Evolutionary conservation across 2,797 vertebrate genomes (phyloP), one percentile per base, ranked within the genome.

Genomic region (Cossypha polioptera): DNA sequence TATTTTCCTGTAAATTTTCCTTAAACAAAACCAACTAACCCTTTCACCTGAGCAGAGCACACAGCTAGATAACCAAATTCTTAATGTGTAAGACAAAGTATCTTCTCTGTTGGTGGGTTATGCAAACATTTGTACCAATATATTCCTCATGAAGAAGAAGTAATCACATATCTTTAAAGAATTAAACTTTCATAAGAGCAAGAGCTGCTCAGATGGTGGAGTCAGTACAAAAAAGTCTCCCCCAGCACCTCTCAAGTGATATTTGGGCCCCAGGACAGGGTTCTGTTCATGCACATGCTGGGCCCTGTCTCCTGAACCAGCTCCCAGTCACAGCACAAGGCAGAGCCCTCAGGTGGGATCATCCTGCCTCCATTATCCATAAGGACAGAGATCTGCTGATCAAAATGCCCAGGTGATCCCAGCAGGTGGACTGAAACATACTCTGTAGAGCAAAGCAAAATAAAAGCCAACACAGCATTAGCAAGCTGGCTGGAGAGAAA

Each of bases 331-430:
- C 8, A 17, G 5, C 59, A 28, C 15, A 28, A 17, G 33, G 50
- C 22, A 67, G 26, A 78, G 24, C 18, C 24, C 21, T 13, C 40
- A 25, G 4, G 9, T 25, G 33, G 31, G 24, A 76, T 22, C 29
- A 22, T 20, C 31, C 62, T 10, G 17, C n/a, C 25, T 35, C 5
- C 7, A 1, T 4, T 19, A 24, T 24, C 4, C 14, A 2, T 4
- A 35, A 19, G 6, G 26, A 63, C 21, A 58, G 28, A 65, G 71
- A 58, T 35, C 26, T 45, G 14, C 26, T 59, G 20, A 18, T 14
- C 43, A 78, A 58, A 81, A 43, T 13, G 6, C n/a, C 9, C 21
- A 59, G 15, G 19, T 10, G 24, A 69, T 26, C 12, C 58, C 57
- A 80, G 65, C 26, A 54, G 62, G 19, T 3, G 9, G 9, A 26